A percentile compares a stretch with the other conserved stretches of the same genome.
phyloP scores from a whole-genome alignment of 2,113 vertebrate genomes.

The Serinus canaria region DNA sequence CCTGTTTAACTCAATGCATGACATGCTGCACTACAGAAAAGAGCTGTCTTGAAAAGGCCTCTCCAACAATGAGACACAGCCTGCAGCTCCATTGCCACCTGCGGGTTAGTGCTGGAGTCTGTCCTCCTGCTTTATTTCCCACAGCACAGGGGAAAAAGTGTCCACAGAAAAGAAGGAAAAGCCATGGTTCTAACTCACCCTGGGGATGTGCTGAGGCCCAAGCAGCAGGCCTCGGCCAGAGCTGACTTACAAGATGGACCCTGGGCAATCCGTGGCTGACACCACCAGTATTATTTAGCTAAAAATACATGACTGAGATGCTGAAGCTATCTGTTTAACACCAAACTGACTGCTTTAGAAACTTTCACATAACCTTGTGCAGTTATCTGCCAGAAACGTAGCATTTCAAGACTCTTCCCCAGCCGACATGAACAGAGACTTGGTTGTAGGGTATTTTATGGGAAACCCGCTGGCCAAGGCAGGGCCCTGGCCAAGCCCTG shows the following conservation, averaged over 20 bases:
- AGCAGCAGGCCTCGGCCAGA: background rate
- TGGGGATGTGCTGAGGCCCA: background rate
- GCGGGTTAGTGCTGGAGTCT: background rate
- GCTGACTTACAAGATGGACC: background rate
- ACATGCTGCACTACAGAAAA: slow-evolving; percentile 1
- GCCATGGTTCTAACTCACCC: background rate
- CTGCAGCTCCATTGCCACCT: slow-evolving; percentile 60
- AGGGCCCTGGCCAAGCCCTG: background rate
- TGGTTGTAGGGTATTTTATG: background rate
- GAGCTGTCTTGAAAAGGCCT: background rate
- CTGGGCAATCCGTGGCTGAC: background rate
- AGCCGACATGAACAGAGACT: background rate
- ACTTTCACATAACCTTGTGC: background rate
- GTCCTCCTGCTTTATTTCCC: background rate
- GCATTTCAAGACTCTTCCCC: background rate
- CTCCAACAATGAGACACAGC: background rate
- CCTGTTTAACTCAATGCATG: slow-evolving; percentile 32
- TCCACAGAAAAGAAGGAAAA: background rate
- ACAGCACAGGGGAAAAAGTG: background rate
- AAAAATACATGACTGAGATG: background rate
- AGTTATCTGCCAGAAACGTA: background rate
- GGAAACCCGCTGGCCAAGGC: accelerated
- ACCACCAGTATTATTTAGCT: background rate
- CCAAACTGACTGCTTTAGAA: background rate
- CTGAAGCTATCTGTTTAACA: background rate